Conservation (phyloP, 2,888 invertebrate species). For the Lasioglossum vierecki region DNA sequence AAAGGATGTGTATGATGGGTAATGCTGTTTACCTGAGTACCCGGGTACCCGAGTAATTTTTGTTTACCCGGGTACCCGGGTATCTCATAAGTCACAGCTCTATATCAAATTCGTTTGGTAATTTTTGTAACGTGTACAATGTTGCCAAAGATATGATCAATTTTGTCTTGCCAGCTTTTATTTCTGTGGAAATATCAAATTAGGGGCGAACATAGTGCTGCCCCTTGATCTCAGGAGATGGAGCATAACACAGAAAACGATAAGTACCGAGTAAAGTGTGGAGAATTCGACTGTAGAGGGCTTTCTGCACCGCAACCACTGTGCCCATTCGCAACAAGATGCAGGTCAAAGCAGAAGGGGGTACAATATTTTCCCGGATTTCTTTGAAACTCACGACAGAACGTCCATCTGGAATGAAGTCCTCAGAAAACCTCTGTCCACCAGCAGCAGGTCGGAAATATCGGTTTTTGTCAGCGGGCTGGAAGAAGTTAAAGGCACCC, state of each 20-base stretch:
- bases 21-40: too few species aligned
- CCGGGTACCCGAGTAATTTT: too few species aligned
- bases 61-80: too few species aligned
- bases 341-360: neutral
- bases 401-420: slow-evolving; percentile 27
- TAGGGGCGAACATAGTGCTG: neutral
- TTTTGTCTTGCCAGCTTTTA: neutral
- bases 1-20: too few species aligned
- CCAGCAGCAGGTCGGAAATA: slow-evolving; percentile 52
- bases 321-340: neutral
- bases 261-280: neutral
- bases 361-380: slow-evolving; percentile 15
- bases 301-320: neutral
- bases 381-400: slow-evolving; percentile 5
- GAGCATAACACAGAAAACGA: neutral
- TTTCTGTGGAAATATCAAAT: neutral
- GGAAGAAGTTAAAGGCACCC: slow-evolving; percentile 53
- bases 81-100: too few species aligned
- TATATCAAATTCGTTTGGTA: too few species aligned
- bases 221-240: neutral
- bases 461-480: slow-evolving; percentile 53
- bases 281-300: neutral
- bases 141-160: neutral
- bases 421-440: slow-evolving; percentile 22
- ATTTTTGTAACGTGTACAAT: too few species aligned